Evolutionary conservation across 2,113 vertebrate genomes (phyloP).

Genomic region (Mirza zaza): DNA sequence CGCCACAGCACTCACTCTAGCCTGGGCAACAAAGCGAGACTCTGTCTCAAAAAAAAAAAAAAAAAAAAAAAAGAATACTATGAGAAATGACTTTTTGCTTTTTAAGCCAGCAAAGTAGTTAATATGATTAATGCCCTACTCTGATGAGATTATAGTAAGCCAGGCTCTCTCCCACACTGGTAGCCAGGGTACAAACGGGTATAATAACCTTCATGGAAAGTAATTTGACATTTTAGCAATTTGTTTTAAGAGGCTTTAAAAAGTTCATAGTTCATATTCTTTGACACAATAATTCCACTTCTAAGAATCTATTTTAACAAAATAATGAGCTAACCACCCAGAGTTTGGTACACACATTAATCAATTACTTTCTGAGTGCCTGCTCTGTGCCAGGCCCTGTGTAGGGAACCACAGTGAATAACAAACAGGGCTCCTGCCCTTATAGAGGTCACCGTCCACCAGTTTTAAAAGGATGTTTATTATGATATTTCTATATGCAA

Average conservation of each 20-base stretch:
- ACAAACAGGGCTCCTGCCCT: neutral
- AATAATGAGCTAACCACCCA: neutral
- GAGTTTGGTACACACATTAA: neutral
- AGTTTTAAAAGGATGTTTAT: neutral
- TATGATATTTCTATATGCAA: slow-evolving; percentile 3
- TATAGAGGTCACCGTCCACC: neutral
- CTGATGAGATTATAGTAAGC: neutral
- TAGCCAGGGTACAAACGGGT: neutral
- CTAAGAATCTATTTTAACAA: slow-evolving; percentile 28
- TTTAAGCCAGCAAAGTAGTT: slow-evolving; percentile 18
- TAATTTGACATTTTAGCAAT: neutral
- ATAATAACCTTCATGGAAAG: neutral
- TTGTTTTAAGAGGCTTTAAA: neutral
- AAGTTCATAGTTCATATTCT: slow-evolving; percentile 8
- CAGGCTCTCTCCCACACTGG: neutral
- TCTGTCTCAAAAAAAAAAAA: too few relatives aligned
- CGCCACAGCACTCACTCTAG: too few relatives aligned
- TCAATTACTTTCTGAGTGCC: neutral
- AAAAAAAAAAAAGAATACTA: neutral
- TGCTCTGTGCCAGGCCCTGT: neutral
- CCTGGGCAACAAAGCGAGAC: too few relatives aligned
- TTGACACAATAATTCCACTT: slow-evolving; percentile 25
- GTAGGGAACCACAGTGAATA: neutral
- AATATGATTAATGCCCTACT: neutral
- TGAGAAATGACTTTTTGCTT: slow-evolving; percentile 15